Base-by-base conservation (phyloP, 1,140 invertebrate genomes). In the Drosophila burlai region DNA sequence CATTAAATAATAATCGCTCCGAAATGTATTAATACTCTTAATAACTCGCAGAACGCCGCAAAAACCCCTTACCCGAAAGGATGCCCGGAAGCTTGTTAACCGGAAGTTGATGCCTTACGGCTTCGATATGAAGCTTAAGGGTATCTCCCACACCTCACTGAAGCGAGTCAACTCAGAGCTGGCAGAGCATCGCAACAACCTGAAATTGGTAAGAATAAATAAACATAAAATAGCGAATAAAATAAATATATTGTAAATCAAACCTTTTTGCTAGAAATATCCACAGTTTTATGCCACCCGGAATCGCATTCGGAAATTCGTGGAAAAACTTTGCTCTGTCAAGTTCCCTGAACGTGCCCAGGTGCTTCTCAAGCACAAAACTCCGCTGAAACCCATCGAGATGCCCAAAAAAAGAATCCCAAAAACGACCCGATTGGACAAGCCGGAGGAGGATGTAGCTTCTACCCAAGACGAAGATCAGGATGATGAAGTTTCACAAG, bases 261-360 rank as follows among this genome's bases (percentile, higher is more conserved):
- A 29, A 18, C 2, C 9, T 21, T 0, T 0, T 13, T 9, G 38
- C 0, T 29, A 92, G 91, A 67, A 79, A 55, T 66, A 84, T 68
- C 91, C 89, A 24, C 58, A 87, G 38, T 92, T 92, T 54, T 83
- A 91, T 77, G 81, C 77, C 9, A 92, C 89, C 7, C 85, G 91
- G 18, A 92, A 92, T 74, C 86, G 83, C 46, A 90, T 92, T 43
- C 90, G 82, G 2, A 92, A 91, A 57, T 85, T 92, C 46, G 91
- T 92, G n/a, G 91, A 92, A 0, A 91, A 91, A 16, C 72, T 92
- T 0, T 91, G 91, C 54, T 89, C 89, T 1, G 49, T 68, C 43
- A 91, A 91, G 66, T 46, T 91, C 15, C 78, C 91, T 0, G 54
- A 63, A 21, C 64, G 60, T 1, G 80, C 81, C 3, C 63, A 92